phyloP scores from a whole-genome alignment of 2,797 vertebrate species.

The Neosalanx taihuensis region DNA sequence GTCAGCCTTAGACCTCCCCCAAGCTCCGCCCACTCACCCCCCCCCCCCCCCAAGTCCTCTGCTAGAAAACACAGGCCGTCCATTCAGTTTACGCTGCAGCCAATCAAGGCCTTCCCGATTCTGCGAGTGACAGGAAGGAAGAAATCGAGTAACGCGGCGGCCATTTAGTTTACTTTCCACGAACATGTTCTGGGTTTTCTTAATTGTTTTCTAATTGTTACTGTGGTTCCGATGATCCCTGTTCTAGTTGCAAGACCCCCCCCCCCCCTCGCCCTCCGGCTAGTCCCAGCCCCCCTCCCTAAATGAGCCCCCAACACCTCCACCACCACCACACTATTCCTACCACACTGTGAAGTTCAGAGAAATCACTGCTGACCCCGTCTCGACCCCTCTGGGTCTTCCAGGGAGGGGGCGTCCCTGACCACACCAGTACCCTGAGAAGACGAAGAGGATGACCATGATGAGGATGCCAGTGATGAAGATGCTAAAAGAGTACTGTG shows the following conservation, averaged over 20 bases:
- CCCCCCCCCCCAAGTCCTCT: slow-evolving; percentile 29
- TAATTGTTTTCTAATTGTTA: slow-evolving; percentile 70
- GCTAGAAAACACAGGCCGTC: slow-evolving; percentile 50
- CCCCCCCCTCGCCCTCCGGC: slow-evolving; percentile 42
- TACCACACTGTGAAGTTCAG: slow-evolving; percentile 79
- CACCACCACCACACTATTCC: slow-evolving; percentile 45
- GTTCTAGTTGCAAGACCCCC: slow-evolving; percentile 44
- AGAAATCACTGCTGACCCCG: slow-evolving; percentile 68
- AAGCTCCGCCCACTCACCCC: slow-evolving; percentile 24
- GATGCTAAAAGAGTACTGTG: slow-evolving; percentile 61
- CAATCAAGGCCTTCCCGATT: slow-evolving; percentile 62
- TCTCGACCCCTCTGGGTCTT: slow-evolving; percentile 28
- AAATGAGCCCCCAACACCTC: not conserved
- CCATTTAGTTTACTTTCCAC: slow-evolving; percentile 62
- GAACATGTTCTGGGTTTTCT: slow-evolving; percentile 60
- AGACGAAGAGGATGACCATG: slow-evolving; percentile 49
- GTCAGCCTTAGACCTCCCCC: slow-evolving; percentile 63
- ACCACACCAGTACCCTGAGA: slow-evolving; percentile 53
- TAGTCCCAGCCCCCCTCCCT: slow-evolving; percentile 36
- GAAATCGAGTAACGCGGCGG: slow-evolving; percentile 53
- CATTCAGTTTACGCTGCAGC: slow-evolving; percentile 61
- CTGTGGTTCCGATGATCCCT: slow-evolving; percentile 57
- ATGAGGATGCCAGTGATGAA: slow-evolving; percentile 34
- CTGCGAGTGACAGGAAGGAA: slow-evolving; percentile 50
- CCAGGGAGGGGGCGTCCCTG: slow-evolving; percentile 53